Evolutionary conservation across 1,140 invertebrate genomes (phyloP), one percentile per base, ranked within the genome.

Genomic region (Melipona quadrifasciata): DNA sequence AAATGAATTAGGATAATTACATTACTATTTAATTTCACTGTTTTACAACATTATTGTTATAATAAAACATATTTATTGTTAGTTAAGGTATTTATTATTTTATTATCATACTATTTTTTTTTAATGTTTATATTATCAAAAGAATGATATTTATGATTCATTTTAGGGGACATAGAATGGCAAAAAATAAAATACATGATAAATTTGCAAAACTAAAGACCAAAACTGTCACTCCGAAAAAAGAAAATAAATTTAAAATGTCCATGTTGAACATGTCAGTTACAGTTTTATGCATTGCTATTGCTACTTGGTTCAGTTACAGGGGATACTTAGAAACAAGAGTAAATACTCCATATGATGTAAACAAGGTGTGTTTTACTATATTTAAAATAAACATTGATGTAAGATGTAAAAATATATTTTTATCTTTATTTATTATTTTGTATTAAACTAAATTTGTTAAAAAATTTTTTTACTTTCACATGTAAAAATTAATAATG

Each of bases 291-390:
- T 93, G 91, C n/a, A 95, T 97, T 79, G 93, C 94, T 12, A 94
- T 97, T 78, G 97, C 97, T 31, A 95, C 95, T 10, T 97, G 97
- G 92, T 97, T 98, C 86, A 97, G 96, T 64, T 98, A 97, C 88
- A 95, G 97, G 89, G 97, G 98, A 17, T 98, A 98, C 91, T 93
- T 98, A 58, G 97, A 98, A 94, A 98, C 98, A 1, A 95, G 97
- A 85, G 97, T 99, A 0, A 98, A 98, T 91, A 98, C 98, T 6
- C 98, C 98, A 1, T 96, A 97, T 80, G 96, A 97, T 91, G 95
- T 96, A 70, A 96, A 97, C 84, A 97, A 97, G 95, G 97, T 98
- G 95, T 90, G 64, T 74, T 55, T 47, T 47, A 47, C 19, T 19
- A 34, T 78, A 64, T 19, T 57, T 57, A 47, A 47, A 47, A 47